These are phyloP conservation scores for Agrochola lychnidis DNA, from an alignment of 2,888 invertebrate species.

Conservation along the genomic window DNA sequence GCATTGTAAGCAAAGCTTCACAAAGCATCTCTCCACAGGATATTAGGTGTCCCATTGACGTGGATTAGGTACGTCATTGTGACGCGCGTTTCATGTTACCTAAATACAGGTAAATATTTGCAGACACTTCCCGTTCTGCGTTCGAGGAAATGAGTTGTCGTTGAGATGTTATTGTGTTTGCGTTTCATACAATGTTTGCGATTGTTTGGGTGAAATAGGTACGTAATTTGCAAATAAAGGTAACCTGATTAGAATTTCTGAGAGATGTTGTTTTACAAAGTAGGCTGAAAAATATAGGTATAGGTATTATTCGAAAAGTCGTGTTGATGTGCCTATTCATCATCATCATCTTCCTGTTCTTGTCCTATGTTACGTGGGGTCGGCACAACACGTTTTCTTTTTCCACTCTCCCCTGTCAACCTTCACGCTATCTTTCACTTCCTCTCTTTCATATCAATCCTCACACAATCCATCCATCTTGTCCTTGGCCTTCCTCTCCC, in stretches of 20 bases:
- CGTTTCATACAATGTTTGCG: conserved; percentile 19
- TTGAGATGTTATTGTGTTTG: conserved; percentile 37
- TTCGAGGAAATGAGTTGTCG: conserved; percentile 53
- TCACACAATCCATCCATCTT: no score
- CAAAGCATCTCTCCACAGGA: conserved; percentile 58
- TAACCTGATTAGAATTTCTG: neutral
- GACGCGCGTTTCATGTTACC: conserved; percentile 30
- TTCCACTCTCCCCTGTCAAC: no score
- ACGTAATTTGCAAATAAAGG: neutral
- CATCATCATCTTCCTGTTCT: no score
- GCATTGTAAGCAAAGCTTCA: conserved; percentile 21
- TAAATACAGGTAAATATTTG: conserved; percentile 56
- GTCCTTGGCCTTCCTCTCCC: no score
- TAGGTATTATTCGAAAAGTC: neutral
- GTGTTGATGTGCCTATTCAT: neutral
- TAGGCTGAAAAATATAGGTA: no score
- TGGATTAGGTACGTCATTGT: conserved; percentile 49
- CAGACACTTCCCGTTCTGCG: conserved; percentile 36
- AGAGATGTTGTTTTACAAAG: neutral
- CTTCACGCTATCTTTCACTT: no score
- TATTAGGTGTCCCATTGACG: conserved; percentile 64
- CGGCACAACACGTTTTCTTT: no score
- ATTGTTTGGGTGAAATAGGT: conserved; percentile 8
- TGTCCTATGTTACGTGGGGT: no score
- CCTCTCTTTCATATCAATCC: no score